These are phyloP conservation scores for Heterochromis multidens DNA, from an alignment of 2,113 vertebrate genomes.

Conservation along the genomic window DNA sequence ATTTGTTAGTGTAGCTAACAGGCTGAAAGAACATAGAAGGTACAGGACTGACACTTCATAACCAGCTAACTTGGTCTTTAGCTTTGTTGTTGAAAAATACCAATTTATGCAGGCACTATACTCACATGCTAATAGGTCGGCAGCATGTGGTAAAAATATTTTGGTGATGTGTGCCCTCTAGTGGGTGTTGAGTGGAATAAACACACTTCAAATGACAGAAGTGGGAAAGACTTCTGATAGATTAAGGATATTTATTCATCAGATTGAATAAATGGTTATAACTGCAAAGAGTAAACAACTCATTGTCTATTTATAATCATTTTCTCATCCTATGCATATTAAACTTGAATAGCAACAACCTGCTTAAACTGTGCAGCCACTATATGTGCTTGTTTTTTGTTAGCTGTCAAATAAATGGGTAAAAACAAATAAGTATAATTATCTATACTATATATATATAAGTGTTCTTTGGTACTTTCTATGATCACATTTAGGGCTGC, in stretches of 20 bases:
- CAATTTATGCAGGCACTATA: not conserved
- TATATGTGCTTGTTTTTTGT: not conserved
- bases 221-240: not conserved
- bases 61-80: too few species aligned
- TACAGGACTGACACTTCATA: not conserved
- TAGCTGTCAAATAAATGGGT: not conserved
- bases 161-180: constrained; percentile 31
- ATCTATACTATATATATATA: not conserved
- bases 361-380: not conserved
- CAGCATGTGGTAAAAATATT: not conserved
- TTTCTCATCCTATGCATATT: not conserved
- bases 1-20: not conserved
- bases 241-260: too few species aligned
- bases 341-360: not conserved
- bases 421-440: not conserved
- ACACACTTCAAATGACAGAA: not conserved
- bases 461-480: not conserved
- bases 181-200: not conserved
- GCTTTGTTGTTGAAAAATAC: not conserved
- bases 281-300: too few species aligned
- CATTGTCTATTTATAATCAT: not conserved
- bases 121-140: not conserved
- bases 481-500: not conserved
- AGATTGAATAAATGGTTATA: too few species aligned
- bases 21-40: not conserved